Conservation (phyloP, 2,888 invertebrate genomes). For the Ormyrus nitidulus region DNA sequence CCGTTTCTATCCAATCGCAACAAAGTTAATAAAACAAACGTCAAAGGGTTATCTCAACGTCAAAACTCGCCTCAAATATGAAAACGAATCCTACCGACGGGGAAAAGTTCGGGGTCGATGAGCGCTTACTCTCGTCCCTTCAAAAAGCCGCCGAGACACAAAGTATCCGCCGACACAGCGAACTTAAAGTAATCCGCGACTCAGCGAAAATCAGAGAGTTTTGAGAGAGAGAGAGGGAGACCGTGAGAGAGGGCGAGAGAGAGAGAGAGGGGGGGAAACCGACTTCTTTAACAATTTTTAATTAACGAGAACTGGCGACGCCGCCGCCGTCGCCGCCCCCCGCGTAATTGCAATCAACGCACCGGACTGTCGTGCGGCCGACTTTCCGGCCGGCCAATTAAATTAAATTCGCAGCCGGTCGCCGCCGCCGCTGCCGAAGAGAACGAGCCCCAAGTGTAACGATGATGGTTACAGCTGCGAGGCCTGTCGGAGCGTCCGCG, state of each 20-base stretch:
- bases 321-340: neutral
- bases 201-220: conserved; percentile 25
- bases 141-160: neutral
- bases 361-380: conserved; percentile 54
- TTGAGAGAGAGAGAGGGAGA: neutral
- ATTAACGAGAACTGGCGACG: conserved; percentile 58
- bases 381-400: conserved; percentile 60
- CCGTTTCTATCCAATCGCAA: neutral
- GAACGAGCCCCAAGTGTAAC: conserved; percentile 14
- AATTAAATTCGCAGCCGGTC: conserved; percentile 60
- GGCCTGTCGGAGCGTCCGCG: conserved; percentile 12
- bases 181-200: conserved; percentile 15
- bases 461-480: conserved; percentile 21
- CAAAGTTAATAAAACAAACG: neutral
- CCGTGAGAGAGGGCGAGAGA: neutral
- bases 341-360: conserved; percentile 59
- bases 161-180: conserved; percentile 18
- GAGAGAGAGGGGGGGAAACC: neutral
- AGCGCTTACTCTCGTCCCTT: conserved; percentile 3
- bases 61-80: conserved; percentile 8
- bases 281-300: conserved; percentile 59
- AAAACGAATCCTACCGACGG: conserved; percentile 8
- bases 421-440: conserved; percentile 4
- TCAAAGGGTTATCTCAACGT: neutral
- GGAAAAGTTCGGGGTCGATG: conserved; percentile 13